Evolutionary conservation across 2,888 invertebrate genomes (phyloP), one percentile per base, ranked within the genome.

Genomic region (Acronicta psi): DNA sequence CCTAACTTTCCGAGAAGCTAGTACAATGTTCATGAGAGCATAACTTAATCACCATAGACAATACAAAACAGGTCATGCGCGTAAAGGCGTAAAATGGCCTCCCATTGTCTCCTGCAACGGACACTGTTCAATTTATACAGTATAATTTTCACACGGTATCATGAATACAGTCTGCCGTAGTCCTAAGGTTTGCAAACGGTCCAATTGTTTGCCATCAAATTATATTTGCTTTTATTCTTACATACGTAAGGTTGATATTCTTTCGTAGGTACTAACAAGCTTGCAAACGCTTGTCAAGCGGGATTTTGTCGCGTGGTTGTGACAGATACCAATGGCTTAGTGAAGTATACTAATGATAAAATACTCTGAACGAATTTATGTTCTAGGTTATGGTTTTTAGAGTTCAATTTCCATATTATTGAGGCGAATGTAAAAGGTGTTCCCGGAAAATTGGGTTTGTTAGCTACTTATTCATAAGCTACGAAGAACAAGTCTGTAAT

Each of bases 281-380:
- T 57, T 29, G 16, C 42, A 23, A 57, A 51, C 46, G 46, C 51
- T 47, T 62, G 67, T 67, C 59, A 70, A 47, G 40, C 29, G 61
- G 61, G 62, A 62, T 72, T 70, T 47, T 38, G 61, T 57, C 31
- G 56, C 50, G 57, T 51, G 61, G 36, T 51, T 44, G 42, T 74
- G 72, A 68, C 66, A 69, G 69, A 63, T 68, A 63, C 55, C 59
- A 42, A 29, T 34, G 56, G 45, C 40, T 69, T 57, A 57, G 20
- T 59, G 36, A 62, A 58, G 31, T 61, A 37, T 25, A 54, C 13
- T 34, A 42, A 52, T 59, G 34, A 59, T 68, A 44, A 54, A 46
- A 41, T 47, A 13, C 36, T 41, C 14, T 29, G 20, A 54, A 54
- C 42, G 40, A 75, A 54, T 60, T 64, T 69, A 25, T 29, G 13